Base-by-base conservation (phyloP, 2,888 invertebrate genomes). In the Heliconius hortense region DNA sequence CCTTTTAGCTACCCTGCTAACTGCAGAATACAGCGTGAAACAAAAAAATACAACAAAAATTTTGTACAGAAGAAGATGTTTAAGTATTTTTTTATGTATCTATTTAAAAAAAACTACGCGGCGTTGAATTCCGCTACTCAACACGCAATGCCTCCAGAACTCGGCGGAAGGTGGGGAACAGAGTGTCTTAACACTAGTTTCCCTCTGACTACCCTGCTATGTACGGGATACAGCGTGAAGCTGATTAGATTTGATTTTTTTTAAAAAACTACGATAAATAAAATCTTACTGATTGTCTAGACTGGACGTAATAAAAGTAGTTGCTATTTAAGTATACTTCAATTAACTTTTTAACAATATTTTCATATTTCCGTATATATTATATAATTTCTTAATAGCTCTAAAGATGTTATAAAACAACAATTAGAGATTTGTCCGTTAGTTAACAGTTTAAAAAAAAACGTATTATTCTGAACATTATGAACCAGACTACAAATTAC, bases 321-420 rank as follows among this genome's bases (percentile, higher is more conserved):
- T 43, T 66, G 28, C 24, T 24, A 26, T 68, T n/a, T n/a, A 53
- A 26, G 31, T 31, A 68, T n/a, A 68, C 53, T 28, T 66, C 35
- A 66, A 39, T 66, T 39, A 26, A n/a, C 66, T 39, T 68, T 53
- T 68, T 53, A 68, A 48, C 26, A n/a, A 13, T 31, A 53, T 53
- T 31, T 53, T 53, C 53, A 48, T 68, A 68, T 68, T 68, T 68
- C 68, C 68, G 28, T 53, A 68, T 26, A 28, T 28, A 26, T 68
- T 68, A 68, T 53, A 68, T 68, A 68, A 68, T 53, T 13, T n/a
- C 21, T 21, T 53, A 53, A 24, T 39, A 66, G 39, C 39, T 26
- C 3, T 13, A 53, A 53, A 53, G 68, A 31, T 21, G 68, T 68
- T 53, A 68, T 68, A 68, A 68, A 68, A 68, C 28, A 68, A 53